Evolutionary conservation across 2,113 vertebrate species (phyloP).

Genomic region (Pygoscelis adeliae): DNA sequence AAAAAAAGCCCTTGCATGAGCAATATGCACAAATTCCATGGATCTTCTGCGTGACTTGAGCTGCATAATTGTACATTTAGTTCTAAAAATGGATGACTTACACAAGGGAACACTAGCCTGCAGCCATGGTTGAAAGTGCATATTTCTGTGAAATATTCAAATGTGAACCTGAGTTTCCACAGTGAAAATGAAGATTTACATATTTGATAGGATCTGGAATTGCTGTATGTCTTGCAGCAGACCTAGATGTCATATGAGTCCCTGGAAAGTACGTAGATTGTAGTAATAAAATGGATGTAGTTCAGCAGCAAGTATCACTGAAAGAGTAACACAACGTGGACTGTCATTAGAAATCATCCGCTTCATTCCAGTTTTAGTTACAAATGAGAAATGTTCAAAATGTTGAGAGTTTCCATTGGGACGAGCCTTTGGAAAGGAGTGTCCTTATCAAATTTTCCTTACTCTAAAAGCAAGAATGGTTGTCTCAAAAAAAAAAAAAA

Average conservation of each 20-base stretch:
- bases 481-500: background rate
- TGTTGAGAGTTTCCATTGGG: background rate
- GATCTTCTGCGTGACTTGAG: slow-evolving; percentile 54
- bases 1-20: background rate
- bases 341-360: background rate
- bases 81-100: slow-evolving; percentile 66
- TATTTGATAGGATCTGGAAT: slow-evolving; percentile 19
- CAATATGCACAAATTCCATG: slow-evolving; percentile 32
- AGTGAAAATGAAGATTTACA: slow-evolving; percentile 5
- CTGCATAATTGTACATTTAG: slow-evolving; percentile 44
- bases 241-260: background rate
- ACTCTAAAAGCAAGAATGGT: background rate
- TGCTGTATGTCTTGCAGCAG: background rate
- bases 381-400: background rate
- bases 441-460: background rate
- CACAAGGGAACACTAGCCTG: slow-evolving; percentile 48
- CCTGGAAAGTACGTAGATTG: background rate
- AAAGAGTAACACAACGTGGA: background rate
- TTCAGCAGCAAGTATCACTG: background rate
- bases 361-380: background rate
- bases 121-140: slow-evolving; percentile 29
- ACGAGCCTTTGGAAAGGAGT: background rate
- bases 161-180: background rate
- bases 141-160: slow-evolving; percentile 45
- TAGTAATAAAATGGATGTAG: background rate